A percentile compares a stretch with the other conserved stretches of the same genome.
phyloP scores from a whole-genome alignment of 2,888 invertebrate species.

The Vanessa cardui region DNA sequence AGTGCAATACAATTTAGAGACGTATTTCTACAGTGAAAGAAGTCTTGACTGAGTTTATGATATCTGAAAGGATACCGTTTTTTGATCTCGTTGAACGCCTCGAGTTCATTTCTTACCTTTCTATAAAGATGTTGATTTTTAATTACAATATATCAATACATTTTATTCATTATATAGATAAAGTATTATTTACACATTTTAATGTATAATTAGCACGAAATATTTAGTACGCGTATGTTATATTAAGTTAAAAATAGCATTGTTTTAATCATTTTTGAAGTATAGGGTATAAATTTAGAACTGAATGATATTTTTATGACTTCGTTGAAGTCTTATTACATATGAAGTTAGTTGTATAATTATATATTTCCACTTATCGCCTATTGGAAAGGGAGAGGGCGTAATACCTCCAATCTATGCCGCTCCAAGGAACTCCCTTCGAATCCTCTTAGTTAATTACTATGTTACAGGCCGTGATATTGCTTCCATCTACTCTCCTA shows the following conservation, averaged over 20 bases:
- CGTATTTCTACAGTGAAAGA: constrained; percentile 53
- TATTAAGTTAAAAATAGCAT: too few species aligned
- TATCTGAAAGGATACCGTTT: constrained; percentile 45
- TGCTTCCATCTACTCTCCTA: constrained; percentile 25
- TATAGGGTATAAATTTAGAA: too few species aligned
- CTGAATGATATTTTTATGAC: too few species aligned
- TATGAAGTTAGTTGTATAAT: too few species aligned
- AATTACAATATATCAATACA: background rate
- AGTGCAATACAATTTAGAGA: constrained; percentile 8
- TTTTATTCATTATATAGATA: too few species aligned
- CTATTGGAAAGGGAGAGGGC: constrained; percentile 1
- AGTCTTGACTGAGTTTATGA: constrained; percentile 53
- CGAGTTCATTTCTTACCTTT: background rate
- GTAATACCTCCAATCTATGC: constrained; percentile 19
- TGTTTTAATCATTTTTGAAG: too few species aligned
- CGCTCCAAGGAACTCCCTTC: constrained; percentile 20
- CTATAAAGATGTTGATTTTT: background rate
- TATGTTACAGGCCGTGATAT: constrained; percentile 26
- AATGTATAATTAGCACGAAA: too few species aligned
- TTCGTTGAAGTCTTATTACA: too few species aligned
- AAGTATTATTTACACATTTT: too few species aligned
- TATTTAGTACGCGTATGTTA: too few species aligned
- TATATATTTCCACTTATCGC: background rate
- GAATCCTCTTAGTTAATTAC: constrained; percentile 35
- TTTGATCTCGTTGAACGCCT: constrained; percentile 28